phyloP scores from a whole-genome alignment of 2,797 vertebrate genomes.

The Eulemur albifrons region DNA sequence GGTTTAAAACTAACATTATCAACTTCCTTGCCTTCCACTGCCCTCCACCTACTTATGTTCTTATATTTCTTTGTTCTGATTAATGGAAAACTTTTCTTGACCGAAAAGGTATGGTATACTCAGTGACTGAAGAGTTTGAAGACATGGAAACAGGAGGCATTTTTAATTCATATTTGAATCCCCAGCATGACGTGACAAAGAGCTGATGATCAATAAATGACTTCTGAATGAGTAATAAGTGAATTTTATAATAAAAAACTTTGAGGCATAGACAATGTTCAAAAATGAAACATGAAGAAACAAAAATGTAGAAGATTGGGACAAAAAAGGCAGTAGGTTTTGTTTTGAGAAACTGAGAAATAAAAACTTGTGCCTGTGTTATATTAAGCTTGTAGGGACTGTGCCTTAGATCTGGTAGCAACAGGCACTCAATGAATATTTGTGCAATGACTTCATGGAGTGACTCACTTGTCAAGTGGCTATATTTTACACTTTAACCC shows the following conservation, averaged over 20 bases:
- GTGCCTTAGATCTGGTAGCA: background rate
- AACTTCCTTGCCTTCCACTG: background rate
- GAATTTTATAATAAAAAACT: background rate
- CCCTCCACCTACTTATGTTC: rapidly evolving
- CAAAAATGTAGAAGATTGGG: background rate
- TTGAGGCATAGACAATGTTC: background rate
- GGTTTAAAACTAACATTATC: background rate
- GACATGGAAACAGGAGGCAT: background rate
- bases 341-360: background rate
- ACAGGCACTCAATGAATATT: background rate
- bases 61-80: background rate
- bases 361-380: background rate
- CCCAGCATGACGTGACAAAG: background rate
- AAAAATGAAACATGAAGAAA: background rate
- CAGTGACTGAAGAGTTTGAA: background rate
- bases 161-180: background rate
- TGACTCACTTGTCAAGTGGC: background rate
- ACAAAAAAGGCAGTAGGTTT: background rate
- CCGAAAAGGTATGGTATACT: background rate
- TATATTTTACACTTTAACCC: background rate
- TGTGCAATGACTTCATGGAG: background rate
- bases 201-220: background rate
- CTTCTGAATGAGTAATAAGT: background rate
- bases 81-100: background rate
- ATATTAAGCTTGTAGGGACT: background rate